These are phyloP conservation scores for Drosophila setosimentum DNA, from an alignment of 2,888 invertebrate species.

Conservation along the genomic window DNA sequence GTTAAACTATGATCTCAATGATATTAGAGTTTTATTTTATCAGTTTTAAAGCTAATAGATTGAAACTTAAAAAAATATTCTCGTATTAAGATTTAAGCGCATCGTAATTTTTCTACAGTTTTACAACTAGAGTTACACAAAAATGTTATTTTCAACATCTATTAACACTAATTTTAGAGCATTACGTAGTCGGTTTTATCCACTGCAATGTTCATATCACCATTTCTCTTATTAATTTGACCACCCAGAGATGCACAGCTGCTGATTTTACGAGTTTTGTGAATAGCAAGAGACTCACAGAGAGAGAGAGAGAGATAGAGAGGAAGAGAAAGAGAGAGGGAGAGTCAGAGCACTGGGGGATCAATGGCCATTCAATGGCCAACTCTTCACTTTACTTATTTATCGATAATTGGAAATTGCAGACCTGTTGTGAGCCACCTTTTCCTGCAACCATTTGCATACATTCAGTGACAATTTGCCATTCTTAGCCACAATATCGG, in stretches of 20 bases:
- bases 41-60: no score
- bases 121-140: neutral
- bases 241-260: constrained; percentile 47
- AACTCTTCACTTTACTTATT: constrained; percentile 70
- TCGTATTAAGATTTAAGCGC: neutral
- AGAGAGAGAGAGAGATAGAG: neutral
- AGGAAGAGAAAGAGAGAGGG: neutral
- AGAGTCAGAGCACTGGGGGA: neutral
- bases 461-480: constrained; percentile 38
- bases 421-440: constrained; percentile 33
- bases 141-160: neutral
- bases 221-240: constrained; percentile 45
- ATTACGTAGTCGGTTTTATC: neutral
- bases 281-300: neutral
- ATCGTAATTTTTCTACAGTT: neutral
- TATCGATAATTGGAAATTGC: constrained; percentile 76
- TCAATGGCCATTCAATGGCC: constrained; percentile 49
- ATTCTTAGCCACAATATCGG: constrained; percentile 62
- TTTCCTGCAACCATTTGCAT: constrained; percentile 54
- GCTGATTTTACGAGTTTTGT: constrained; percentile 59
- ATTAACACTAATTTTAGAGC: neutral
- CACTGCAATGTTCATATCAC: neutral
- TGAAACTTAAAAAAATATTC: neutral
- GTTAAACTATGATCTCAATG: neutral
- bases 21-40: neutral